A percentile compares a stretch with the other conserved stretches of the same genome.
Conservation (phyloP, 2,113 vertebrate species). For the Labeo catla region DNA sequence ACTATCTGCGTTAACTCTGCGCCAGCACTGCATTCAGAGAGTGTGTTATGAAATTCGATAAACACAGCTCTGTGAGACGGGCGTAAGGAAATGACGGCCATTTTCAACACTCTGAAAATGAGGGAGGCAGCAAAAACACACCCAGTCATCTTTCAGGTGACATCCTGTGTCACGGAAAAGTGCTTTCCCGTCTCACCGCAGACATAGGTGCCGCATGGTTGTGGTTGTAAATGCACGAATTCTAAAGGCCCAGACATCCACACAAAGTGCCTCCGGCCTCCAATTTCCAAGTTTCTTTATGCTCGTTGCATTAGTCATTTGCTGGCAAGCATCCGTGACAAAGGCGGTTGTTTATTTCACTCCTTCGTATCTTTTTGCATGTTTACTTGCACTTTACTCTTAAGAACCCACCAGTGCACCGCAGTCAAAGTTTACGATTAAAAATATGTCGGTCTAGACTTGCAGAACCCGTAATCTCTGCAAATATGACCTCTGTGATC, state of each 20-base stretch:
- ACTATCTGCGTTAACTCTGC: background rate
- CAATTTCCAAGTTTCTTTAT: slow-evolving; percentile 48
- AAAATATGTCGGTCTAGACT: background rate
- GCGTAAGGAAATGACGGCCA: slow-evolving; percentile 16
- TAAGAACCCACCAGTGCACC: background rate
- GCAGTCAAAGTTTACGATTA: background rate
- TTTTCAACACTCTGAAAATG: slow-evolving; percentile 36
- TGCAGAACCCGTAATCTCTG: background rate
- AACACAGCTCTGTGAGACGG: slow-evolving; percentile 14
- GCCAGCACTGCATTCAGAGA: slow-evolving; percentile 18
- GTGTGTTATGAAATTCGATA: slow-evolving; percentile 36
- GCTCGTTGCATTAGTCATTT: slow-evolving; percentile 38
- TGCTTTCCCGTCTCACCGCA: slow-evolving; percentile 30
- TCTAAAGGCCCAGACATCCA: slow-evolving; percentile 37
- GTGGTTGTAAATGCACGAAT: slow-evolving; percentile 31
- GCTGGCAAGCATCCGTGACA: slow-evolving; percentile 21
- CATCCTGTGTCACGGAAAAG: slow-evolving; percentile 31
- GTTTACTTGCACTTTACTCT: slow-evolving; percentile 29
- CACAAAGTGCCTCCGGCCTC: slow-evolving; percentile 41
- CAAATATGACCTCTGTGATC: background rate
- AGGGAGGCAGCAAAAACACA: slow-evolving; percentile 35
- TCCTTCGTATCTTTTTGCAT: slow-evolving; percentile 16
- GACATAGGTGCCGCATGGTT: slow-evolving; percentile 10
- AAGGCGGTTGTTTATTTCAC: slow-evolving; percentile 39
- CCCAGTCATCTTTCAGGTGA: slow-evolving; percentile 17